Evolutionary conservation across 2,888 invertebrate species (phyloP).

Genomic region (Cryptus viduatorius): DNA sequence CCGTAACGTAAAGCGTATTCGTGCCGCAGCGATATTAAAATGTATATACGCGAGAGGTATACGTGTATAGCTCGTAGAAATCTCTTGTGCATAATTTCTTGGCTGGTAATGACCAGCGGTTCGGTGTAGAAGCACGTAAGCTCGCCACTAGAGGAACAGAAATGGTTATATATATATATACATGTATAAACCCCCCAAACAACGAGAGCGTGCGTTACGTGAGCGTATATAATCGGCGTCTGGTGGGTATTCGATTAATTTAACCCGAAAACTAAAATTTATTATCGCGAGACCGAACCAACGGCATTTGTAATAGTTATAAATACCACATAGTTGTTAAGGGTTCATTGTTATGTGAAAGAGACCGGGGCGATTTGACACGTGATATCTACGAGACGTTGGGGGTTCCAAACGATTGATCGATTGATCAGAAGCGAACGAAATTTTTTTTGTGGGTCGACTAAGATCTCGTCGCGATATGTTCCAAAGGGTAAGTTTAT

Average conservation of each 20-base stretch:
- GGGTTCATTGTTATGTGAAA: background rate
- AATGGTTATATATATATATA: conserved; percentile 17
- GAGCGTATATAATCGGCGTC: conserved; percentile 68
- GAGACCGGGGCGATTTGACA: background rate
- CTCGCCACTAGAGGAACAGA: conserved; percentile 51
- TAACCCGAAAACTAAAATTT: conserved; percentile 61
- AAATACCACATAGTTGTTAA: conserved; percentile 31
- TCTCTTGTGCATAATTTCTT: conserved; percentile 72
- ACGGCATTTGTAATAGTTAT: conserved; percentile 46
- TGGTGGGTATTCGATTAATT: conserved; percentile 72
- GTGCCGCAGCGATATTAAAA: conserved; percentile 70
- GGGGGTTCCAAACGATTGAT: background rate
- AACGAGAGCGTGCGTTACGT: conserved; percentile 43
- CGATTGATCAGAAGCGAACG: background rate
- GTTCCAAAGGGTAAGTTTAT: background rate
- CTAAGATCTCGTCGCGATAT: background rate
- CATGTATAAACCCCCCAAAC: conserved; percentile 30
- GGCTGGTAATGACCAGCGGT: conserved; percentile 68
- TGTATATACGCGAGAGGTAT: conserved; percentile 60
- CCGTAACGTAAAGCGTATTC: conserved; percentile 62
- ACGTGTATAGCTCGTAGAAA: conserved; percentile 57
- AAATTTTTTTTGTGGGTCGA: background rate
- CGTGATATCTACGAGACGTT: too few species aligned
- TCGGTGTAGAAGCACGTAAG: conserved; percentile 60
- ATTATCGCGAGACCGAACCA: conserved; percentile 48